phyloP scores from a whole-genome alignment of 37 sponge, comb jelly and placozoan genomes.

The Beroe ovata region DNA sequence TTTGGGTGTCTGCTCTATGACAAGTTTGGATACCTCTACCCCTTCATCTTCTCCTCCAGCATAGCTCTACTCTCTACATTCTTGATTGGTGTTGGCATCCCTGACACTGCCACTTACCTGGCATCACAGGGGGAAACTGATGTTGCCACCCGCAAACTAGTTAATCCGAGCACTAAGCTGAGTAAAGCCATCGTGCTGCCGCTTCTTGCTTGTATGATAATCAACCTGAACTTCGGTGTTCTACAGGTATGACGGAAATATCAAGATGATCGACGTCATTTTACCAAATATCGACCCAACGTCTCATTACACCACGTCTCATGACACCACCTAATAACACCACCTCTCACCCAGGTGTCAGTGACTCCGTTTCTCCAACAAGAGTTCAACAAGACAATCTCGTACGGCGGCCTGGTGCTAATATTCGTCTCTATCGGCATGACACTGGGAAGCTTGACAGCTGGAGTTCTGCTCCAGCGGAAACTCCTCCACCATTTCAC shows the following conservation, averaged over 20 bases:
- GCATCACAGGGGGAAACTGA: neutral
- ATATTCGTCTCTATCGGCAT: neutral
- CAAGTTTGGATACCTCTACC: neutral
- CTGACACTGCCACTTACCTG: neutral
- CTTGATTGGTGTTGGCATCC: neutral
- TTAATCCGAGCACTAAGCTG: neutral
- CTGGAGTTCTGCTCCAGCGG: constrained; percentile 2
- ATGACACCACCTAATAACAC: too few species aligned
- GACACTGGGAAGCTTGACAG: neutral
- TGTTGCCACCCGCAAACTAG: neutral
- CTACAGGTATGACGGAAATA: constrained; percentile 7
- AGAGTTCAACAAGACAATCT: constrained; percentile 14
- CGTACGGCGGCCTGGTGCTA: constrained; percentile 12
- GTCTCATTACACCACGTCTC: too few species aligned
- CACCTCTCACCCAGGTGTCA: neutral
- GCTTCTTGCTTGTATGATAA: constrained; percentile 2
- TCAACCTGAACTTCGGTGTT: constrained; percentile 45
- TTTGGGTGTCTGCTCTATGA: constrained; percentile 31
- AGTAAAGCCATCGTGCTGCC: neutral
- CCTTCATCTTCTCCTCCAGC: constrained; percentile 10
- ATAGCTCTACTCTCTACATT: neutral
- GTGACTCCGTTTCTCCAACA: constrained; percentile 42
- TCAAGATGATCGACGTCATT: too few species aligned
- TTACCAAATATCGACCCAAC: too few species aligned
- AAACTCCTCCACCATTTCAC: neutral